phyloP scores from a whole-genome alignment of 2,797 vertebrate species.

The Oryzias sinensis region DNA sequence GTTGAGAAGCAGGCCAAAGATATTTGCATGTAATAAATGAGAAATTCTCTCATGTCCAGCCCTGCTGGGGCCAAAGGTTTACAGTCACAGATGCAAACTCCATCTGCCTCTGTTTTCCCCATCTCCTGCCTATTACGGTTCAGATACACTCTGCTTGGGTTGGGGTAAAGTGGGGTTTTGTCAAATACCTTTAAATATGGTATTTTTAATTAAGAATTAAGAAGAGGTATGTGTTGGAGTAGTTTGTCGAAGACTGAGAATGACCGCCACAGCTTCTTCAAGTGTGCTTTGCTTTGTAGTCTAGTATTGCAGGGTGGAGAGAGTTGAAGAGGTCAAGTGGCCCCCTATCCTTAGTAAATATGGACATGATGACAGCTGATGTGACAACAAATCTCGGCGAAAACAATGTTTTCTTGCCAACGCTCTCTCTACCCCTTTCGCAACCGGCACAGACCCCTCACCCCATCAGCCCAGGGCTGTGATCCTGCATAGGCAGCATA shows the following conservation, averaged over 20 bases:
- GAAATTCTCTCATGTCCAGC: constrained; percentile 64
- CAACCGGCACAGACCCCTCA: constrained; percentile 34
- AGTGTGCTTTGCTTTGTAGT: constrained; percentile 35
- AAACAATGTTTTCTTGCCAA: constrained; percentile 61
- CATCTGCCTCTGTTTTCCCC: constrained; percentile 67
- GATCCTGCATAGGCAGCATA: constrained; percentile 77
- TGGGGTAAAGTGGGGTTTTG: constrained; percentile 13
- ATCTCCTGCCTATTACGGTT: constrained; percentile 21
- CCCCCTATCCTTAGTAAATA: constrained; percentile 56
- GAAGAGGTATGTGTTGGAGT: too few relatives aligned
- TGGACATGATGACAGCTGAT: constrained; percentile 52
- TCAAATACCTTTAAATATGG: neutral
- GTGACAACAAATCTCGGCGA: constrained; percentile 61
- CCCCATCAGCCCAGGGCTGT: constrained; percentile 64
- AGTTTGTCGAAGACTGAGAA: neutral
- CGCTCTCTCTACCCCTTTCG: constrained; percentile 50
- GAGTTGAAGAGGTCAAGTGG: constrained; percentile 55
- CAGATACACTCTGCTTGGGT: constrained; percentile 3
- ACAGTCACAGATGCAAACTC: constrained; percentile 74
- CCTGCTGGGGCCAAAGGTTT: constrained; percentile 72
- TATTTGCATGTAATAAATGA: constrained; percentile 80
- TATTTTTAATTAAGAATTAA: neutral
- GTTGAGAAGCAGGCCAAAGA: constrained; percentile 59
- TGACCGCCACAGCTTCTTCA: constrained; percentile 15
- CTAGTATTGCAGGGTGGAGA: constrained; percentile 32